phyloP scores from a whole-genome alignment of 2,113 vertebrate species.

The Tauraco erythrolophus region DNA sequence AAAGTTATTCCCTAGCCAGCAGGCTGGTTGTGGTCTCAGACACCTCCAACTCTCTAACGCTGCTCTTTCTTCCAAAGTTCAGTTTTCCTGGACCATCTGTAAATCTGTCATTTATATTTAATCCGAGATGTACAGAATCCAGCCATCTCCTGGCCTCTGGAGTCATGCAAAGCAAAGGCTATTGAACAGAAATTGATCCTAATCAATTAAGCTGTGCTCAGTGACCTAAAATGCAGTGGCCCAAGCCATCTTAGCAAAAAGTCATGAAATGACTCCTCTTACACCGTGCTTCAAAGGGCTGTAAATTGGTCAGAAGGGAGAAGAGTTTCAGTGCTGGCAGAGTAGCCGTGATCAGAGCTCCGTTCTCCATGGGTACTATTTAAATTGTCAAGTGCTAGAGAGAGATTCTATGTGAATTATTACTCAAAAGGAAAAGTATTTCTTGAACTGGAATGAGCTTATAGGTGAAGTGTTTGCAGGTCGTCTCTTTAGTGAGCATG shows the following conservation, averaged over 20 bases:
- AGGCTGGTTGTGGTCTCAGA: not conserved
- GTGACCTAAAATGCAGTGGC: slow-evolving; percentile 16
- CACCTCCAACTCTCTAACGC: not conserved
- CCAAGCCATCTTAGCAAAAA: slow-evolving; percentile 1
- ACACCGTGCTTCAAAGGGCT: not conserved
- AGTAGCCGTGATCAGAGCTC: not conserved
- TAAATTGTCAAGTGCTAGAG: not conserved
- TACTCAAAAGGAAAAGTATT: not conserved
- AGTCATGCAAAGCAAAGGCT: not conserved
- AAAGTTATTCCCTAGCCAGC: not conserved
- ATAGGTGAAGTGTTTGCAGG: not conserved
- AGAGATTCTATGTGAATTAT: not conserved
- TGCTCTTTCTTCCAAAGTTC: not conserved
- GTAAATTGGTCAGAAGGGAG: not conserved
- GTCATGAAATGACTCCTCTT: not conserved
- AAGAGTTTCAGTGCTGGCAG: not conserved
- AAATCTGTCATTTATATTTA: not conserved
- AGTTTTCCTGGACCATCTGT: not conserved
- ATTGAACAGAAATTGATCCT: slow-evolving; percentile 30
- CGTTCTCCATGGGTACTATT: not conserved
- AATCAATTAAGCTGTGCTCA: slow-evolving; percentile 18
- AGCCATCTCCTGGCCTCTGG: not conserved
- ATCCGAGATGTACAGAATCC: not conserved
- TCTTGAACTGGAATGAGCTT: not conserved
- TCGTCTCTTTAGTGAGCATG: not conserved